Percentiles rank a stretch among this genome's conserved stretches.
These are phyloP conservation scores for Hiodon tergisus DNA, from an alignment of 2,113 vertebrate species.

Conservation along the genomic window DNA sequence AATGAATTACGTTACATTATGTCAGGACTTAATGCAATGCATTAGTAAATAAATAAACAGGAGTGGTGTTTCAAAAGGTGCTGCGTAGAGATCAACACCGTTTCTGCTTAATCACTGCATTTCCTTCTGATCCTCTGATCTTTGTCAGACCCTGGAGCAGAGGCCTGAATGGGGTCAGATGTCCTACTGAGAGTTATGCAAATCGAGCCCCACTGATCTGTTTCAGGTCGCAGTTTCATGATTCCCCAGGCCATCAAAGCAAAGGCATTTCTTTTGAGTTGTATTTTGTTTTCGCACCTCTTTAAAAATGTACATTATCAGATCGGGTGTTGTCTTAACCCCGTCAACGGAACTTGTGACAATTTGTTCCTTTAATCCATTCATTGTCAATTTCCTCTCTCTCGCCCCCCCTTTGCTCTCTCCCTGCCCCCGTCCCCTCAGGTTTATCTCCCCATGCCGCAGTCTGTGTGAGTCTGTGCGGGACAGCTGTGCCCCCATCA, in stretches of 20 bases:
- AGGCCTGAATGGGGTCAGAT: slow-evolving; percentile 4
- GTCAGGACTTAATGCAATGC: no score
- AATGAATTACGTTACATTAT: background rate
- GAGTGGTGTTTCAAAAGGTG: background rate
- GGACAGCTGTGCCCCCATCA: slow-evolving; percentile 73
- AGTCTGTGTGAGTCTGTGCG: slow-evolving; percentile 71
- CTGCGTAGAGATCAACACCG: background rate
- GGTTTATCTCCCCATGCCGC: slow-evolving; percentile 70
- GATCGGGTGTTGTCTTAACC: slow-evolving; percentile 20
- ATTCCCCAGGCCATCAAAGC: slow-evolving; percentile 26
- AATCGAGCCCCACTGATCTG: slow-evolving; percentile 23
- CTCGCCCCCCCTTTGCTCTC: slow-evolving; percentile 48
- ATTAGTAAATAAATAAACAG: background rate
- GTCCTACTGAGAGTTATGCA: slow-evolving; percentile 26
- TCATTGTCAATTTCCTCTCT: slow-evolving; percentile 5
- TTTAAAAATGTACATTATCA: slow-evolving; percentile 20
- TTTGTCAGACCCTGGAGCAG: background rate
- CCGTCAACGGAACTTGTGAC: slow-evolving; percentile 6
- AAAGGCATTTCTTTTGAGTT: slow-evolving; percentile 26
- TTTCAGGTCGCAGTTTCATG: slow-evolving; percentile 26
- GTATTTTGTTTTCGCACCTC: slow-evolving; percentile 14
- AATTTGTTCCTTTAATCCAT: slow-evolving; percentile 24
- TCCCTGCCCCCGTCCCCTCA: slow-evolving; percentile 54
- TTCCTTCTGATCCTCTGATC: slow-evolving; percentile 16
- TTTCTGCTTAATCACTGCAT: slow-evolving; percentile 2